A percentile compares a stretch with the other conserved stretches of the same genome.
Evolutionary conservation across 2,888 invertebrate genomes (phyloP).

Genomic region (Nemoura dubitans): DNA sequence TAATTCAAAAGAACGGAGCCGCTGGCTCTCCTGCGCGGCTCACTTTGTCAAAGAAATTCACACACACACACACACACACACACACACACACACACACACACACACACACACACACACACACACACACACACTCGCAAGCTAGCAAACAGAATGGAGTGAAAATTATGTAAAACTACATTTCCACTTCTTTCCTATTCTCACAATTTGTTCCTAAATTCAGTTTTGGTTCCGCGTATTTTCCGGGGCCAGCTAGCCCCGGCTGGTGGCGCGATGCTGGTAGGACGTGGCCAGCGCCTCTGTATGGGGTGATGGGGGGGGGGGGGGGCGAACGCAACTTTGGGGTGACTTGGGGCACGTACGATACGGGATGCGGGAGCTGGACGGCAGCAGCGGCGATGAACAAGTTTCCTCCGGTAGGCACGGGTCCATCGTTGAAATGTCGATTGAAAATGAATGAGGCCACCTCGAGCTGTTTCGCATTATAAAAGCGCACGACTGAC

Average conservation of each 20-base stretch:
- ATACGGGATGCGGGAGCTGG: background rate
- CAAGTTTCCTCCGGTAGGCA: background rate
- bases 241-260: conserved; percentile 1
- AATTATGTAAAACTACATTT: conserved; percentile 35
- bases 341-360: background rate
- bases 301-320: background rate
- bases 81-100: too few relatives aligned
- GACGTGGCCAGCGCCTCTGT: background rate
- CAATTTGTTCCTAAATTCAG: conserved; percentile 24
- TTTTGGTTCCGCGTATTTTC: conserved; percentile 29
- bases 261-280: background rate
- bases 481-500: background rate
- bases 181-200: conserved; percentile 36
- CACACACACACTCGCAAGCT: conserved; percentile 16
- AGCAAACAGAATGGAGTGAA: conserved; percentile 15
- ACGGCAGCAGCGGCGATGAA: background rate
- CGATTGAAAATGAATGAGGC: background rate
- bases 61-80: background rate
- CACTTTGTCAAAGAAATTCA: background rate
- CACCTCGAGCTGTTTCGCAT: background rate
- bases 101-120: background rate
- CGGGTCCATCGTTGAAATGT: background rate
- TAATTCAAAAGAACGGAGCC: conserved; percentile 23
- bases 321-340: background rate
- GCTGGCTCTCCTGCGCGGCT: background rate